These are phyloP conservation scores for Luehdorfia chinensis DNA, from an alignment of 1,140 invertebrate species.

Conservation along the genomic window DNA sequence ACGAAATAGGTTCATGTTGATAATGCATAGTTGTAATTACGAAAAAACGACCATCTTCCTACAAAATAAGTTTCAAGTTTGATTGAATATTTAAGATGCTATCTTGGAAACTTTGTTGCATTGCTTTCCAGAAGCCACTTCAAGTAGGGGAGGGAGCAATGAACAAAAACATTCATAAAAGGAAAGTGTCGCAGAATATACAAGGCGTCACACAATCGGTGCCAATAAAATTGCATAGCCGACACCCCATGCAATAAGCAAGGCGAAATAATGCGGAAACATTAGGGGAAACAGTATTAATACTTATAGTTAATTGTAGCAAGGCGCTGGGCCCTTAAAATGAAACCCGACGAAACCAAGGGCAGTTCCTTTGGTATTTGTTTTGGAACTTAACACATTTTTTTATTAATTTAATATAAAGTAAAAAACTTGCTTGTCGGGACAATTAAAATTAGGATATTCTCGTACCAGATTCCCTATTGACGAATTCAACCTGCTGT, in stretches of 20 bases:
- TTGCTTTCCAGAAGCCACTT: constrained; percentile 22
- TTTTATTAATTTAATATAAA: too few relatives aligned
- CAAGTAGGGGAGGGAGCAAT: constrained; percentile 33
- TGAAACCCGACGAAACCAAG: constrained; percentile 27
- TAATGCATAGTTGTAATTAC: background rate
- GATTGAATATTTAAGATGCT: background rate
- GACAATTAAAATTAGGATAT: too few relatives aligned
- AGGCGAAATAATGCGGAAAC: constrained; percentile 66
- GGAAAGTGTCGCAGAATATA: constrained; percentile 64
- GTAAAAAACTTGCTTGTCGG: too few relatives aligned
- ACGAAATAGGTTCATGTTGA: constrained; percentile 13
- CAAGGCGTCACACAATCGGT: constrained; percentile 62
- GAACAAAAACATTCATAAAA: constrained; percentile 66
- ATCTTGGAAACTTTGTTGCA: constrained; percentile 24
- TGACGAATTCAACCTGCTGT: too few relatives aligned
- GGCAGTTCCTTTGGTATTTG: too few relatives aligned
- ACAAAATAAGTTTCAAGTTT: background rate
- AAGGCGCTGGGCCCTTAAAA: constrained; percentile 41
- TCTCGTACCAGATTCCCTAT: too few relatives aligned
- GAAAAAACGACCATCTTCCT: background rate
- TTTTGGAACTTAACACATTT: too few relatives aligned
- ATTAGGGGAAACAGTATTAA: constrained; percentile 72
- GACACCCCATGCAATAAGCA: constrained; percentile 65
- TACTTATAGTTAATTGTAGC: constrained; percentile 73
- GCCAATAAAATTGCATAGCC: constrained; percentile 60